Evolutionary conservation across 2,113 vertebrate genomes (phyloP), one percentile per base, ranked within the genome.

Genomic region (Rafetus swinhoei): DNA sequence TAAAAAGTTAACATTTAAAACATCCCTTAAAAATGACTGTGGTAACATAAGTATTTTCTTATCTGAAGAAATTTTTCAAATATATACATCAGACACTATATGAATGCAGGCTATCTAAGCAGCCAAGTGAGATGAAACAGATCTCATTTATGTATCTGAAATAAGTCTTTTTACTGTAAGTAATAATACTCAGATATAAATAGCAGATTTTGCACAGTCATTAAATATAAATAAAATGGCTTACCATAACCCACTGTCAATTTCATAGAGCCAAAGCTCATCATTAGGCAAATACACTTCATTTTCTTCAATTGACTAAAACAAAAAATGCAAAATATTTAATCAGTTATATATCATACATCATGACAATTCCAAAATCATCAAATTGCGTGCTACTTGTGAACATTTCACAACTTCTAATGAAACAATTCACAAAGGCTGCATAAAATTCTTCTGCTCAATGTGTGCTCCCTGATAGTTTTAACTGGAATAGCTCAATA

Each of bases 251-350:
- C 99, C 99, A 55, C 96, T 98, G 74, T 99, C 98, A 91, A 99
- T 97, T 94, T 99, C 99, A 92, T 99, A 99, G 65, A 98, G 97
- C 99, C 99, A 99, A 91, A 99, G 98, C 97, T 99, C 99, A 96
- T 99, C 98, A 85, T 98, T 99, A 82, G 99, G 99, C 76, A 99
- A 98, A 86, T 99, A 99, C 32, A 99, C 98, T 97, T 99, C 99
- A 97, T 99, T 98, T 90, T 99, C 98, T 97, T 98, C 99, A 95
- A 99, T 97, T 50, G 99, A 99, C 99, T 99, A 95, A 6, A 97
- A 95, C 18, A 11, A 19, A 45, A 25, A 90, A 93, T 0, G 90
- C 39, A 95, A 93, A 85, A 97, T 90, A 59, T 25, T 81, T 96
- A 84, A 87, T 88, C 59, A 93, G 16, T 87, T 83, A 91, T 59